A percentile compares a stretch with the other conserved stretches of the same genome.
Conservation (phyloP, 2,113 vertebrate genomes). For the Cygnus atratus region DNA sequence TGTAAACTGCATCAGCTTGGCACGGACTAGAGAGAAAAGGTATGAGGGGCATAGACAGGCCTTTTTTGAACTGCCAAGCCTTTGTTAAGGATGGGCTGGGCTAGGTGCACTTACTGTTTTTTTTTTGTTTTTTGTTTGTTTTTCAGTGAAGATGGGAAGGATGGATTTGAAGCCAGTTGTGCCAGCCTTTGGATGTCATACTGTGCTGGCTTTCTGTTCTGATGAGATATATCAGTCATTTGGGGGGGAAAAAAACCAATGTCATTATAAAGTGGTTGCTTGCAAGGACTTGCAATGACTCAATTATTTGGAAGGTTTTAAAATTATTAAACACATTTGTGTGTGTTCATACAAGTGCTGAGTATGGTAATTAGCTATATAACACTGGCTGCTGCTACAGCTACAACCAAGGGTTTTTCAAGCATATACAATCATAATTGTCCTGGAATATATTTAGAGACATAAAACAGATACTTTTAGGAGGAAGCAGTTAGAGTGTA, state of each 20-base stretch:
- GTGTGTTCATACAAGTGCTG: neutral
- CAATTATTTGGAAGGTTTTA: neutral
- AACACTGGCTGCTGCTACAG: neutral
- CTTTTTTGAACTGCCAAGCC: neutral
- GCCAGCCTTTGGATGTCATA: neutral
- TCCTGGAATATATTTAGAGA: neutral
- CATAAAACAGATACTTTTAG: neutral
- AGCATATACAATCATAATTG: neutral
- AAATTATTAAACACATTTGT: neutral
- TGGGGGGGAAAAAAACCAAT: neutral
- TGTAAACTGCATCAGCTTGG: neutral
- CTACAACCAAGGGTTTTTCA: neutral
- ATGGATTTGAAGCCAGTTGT: neutral
- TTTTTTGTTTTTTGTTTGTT: neutral
- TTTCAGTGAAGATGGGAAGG: neutral
- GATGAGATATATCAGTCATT: neutral
- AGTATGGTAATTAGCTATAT: neutral
- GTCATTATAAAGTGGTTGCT: neutral
- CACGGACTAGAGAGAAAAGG: neutral
- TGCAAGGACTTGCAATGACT: neutral
- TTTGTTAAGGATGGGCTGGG: neutral
- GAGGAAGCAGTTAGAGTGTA: neutral
- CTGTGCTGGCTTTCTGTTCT: neutral
- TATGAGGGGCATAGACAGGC: neutral
- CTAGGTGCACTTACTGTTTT: neutral